Conservation (phyloP, 2,797 vertebrate species). For the Delichon dasypus region DNA sequence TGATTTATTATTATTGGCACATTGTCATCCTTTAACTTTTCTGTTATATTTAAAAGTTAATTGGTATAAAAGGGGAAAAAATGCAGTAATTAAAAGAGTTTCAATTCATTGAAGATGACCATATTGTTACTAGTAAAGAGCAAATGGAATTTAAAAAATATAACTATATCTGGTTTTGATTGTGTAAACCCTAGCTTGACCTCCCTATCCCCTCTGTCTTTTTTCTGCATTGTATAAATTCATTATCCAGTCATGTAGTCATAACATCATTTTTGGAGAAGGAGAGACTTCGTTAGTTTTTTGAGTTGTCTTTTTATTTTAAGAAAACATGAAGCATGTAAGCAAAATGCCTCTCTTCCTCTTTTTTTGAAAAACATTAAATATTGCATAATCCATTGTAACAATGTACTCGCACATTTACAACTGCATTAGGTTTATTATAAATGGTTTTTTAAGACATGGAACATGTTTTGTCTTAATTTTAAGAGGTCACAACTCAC, state of each 20-base stretch:
- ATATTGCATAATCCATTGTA: not conserved
- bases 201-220: not conserved
- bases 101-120: not conserved
- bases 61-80: not conserved
- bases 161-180: not conserved
- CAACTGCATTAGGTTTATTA: not conserved
- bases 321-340: not conserved
- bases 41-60: not conserved
- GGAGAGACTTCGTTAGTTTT: not conserved
- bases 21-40: not conserved
- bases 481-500: not conserved
- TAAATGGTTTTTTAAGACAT: not conserved
- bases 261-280: not conserved
- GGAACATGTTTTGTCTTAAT: not conserved
- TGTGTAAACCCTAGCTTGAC: not conserved
- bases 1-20: not conserved
- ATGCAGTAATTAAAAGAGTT: not conserved
- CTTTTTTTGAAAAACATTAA: not conserved
- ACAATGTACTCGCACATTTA: not conserved
- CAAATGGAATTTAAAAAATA: not conserved
- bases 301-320: not conserved
- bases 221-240: not conserved
- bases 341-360: not conserved
- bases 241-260: not conserved
- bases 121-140: not conserved